Conservation (phyloP, 1,140 invertebrate genomes). For the Megathymus violae region DNA sequence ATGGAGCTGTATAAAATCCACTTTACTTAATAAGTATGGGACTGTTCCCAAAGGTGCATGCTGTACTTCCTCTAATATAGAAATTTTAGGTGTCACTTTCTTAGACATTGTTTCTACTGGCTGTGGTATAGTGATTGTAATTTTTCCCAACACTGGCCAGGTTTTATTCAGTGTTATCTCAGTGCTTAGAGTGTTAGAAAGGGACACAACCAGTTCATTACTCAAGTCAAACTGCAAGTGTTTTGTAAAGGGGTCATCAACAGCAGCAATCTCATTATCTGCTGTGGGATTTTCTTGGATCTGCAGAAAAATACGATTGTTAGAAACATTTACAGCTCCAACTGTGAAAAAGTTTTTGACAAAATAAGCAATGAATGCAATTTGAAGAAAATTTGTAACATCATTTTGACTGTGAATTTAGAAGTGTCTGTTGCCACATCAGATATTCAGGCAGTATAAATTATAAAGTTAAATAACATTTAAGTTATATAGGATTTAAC, state of each 20-base stretch:
- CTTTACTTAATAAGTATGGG: constrained; percentile 76
- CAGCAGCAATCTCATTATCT: constrained; percentile 62
- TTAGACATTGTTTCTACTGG: constrained; percentile 58
- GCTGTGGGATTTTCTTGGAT: constrained; percentile 34
- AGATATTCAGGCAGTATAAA: too few relatives aligned
- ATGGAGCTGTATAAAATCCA: constrained; percentile 84
- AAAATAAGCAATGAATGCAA: too few relatives aligned
- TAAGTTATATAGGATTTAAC: too few relatives aligned
- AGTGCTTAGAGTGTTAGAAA: constrained; percentile 78
- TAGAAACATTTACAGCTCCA: constrained; percentile 5
- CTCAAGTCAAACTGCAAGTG: constrained; percentile 87
- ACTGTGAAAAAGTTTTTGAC: background rate
- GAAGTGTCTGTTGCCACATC: too few relatives aligned
- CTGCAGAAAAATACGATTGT: constrained; percentile 38
- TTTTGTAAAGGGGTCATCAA: constrained; percentile 87
- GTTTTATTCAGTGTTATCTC: constrained; percentile 68
- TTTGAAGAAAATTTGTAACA: too few relatives aligned
- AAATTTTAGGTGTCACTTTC: constrained; percentile 71
- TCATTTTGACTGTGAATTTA: too few relatives aligned
- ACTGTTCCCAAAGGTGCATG: constrained; percentile 83
- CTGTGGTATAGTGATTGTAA: constrained; percentile 85
- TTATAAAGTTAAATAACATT: too few relatives aligned
- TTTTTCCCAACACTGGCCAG: constrained; percentile 86
- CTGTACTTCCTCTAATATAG: constrained; percentile 83
- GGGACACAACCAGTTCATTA: constrained; percentile 83